Base-by-base conservation (phyloP, 2,113 vertebrate species). In the Ochotona curzoniae region DNA sequence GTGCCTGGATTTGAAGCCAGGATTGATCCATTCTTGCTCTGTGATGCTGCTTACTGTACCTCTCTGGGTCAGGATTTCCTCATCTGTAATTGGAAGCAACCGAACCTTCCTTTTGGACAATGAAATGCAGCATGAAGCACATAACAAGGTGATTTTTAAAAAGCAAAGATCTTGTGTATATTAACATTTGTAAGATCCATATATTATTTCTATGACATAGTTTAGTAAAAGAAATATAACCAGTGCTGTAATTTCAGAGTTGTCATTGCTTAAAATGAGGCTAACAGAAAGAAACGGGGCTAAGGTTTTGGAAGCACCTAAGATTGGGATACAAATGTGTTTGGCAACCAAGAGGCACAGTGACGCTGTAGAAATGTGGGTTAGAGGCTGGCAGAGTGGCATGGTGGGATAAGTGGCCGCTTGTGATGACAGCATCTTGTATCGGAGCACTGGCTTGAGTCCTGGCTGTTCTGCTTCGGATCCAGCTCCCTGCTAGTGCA, bases 241-340 rank as follows among this genome's bases (percentile, higher is more conserved):
- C 23, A 60, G 23, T 15, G 5, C 8, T 28, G 64, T 60, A 51
- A 67, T 32, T 81, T 71, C 82, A 79, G 13, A 80, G 85, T 71
- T 67, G 26, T 32, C 64, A 15, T 4, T 35, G 26, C 20, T 44
- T 51, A 20, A 49, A 38, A 35, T 6, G 18, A 87, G 61, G 32
- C n/a, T 30, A 64, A 44, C 54, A 20, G 54, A 21, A 28, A 47
- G 11, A 47, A 23, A 28, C 12, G 15, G 38, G 21, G 20, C 0
- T 0, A 12, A 5, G 54, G 32, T 28, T 17, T 25, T 35, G 47
- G 63, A 44, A 61, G 54, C 66, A 10, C 12, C 7, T 15, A 47
- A 18, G 7, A 1, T 2, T 12, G 0, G n/a, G 44, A 6, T n/a
- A 7, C 15, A 11, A 5, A 7, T 1, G 18, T 13, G n/a, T 3